Percentiles rank a stretch among this genome's conserved stretches.
These are phyloP conservation scores for Verasper variegatus DNA, from an alignment of 2,113 vertebrate species.

Conservation along the genomic window DNA sequence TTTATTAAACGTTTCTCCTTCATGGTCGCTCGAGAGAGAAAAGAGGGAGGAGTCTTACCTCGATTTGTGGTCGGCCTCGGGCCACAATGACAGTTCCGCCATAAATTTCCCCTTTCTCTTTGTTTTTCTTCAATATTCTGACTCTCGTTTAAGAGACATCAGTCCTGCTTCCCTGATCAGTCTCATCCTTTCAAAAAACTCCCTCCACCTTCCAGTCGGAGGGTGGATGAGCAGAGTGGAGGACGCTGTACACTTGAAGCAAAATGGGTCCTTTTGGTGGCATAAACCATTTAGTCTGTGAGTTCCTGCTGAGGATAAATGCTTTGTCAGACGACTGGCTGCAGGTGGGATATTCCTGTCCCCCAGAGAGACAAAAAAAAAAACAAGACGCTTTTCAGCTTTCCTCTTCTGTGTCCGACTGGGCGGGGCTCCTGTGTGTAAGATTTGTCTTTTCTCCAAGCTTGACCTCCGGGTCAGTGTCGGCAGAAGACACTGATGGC, in stretches of 20 bases:
- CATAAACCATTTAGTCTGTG: conserved; percentile 40
- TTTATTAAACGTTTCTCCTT: conserved; percentile 61
- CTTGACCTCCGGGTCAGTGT: conserved; percentile 55
- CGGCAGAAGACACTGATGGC: conserved; percentile 45
- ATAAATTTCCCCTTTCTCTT: conserved; percentile 25
- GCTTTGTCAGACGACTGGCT: conserved; percentile 29
- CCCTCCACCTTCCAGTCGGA: conserved; percentile 33
- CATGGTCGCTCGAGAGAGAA: conserved; percentile 58
- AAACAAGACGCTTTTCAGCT: conserved; percentile 22
- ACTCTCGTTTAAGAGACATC: conserved; percentile 38
- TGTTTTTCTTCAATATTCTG: conserved; percentile 57
- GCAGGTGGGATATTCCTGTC: conserved; percentile 59
- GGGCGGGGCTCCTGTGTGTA: conserved; percentile 36
- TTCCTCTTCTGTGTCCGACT: conserved; percentile 42
- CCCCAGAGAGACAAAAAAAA: conserved; percentile 28
- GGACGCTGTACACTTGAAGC: conserved; percentile 51
- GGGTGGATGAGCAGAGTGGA: conserved; percentile 10
- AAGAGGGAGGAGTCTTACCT: conserved; percentile 72
- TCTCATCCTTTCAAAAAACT: conserved; percentile 45
- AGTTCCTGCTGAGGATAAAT: conserved; percentile 40
- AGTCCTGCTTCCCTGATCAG: conserved; percentile 54
- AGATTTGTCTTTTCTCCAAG: conserved; percentile 53
- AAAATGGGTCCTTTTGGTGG: conserved; percentile 44
- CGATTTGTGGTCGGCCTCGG: conserved; percentile 35
- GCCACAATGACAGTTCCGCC: conserved; percentile 36